Conservation (phyloP, 1,140 invertebrate genomes). For the Lerema accius region DNA sequence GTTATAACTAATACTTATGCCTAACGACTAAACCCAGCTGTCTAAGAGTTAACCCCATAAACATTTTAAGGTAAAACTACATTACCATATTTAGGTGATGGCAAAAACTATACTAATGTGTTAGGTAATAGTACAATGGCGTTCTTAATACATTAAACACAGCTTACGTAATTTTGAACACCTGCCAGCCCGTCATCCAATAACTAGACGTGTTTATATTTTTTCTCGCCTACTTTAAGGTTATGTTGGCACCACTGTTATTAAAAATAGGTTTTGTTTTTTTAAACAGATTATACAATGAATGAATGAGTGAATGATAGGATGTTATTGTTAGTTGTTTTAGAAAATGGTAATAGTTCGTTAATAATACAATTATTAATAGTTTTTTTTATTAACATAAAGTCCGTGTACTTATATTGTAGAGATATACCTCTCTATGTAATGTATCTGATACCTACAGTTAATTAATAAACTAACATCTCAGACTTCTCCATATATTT, state of each 20-base stretch:
- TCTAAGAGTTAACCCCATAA: too few relatives aligned
- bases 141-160: slow-evolving; percentile 27
- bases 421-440: too few relatives aligned
- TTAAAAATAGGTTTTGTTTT: slow-evolving; percentile 19
- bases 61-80: too few relatives aligned
- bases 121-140: slow-evolving; percentile 38
- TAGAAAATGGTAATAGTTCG: neutral
- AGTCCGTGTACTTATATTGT: too few relatives aligned
- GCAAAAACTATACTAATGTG: slow-evolving; percentile 4
- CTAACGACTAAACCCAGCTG: too few relatives aligned
- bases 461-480: too few relatives aligned
- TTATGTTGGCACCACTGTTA: slow-evolving; percentile 30
- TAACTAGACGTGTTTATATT: slow-evolving; percentile 42
- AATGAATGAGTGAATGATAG: neutral
- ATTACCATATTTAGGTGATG: neutral
- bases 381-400: too few relatives aligned
- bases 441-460: too few relatives aligned
- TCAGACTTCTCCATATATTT: too few relatives aligned
- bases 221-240: slow-evolving; percentile 29
- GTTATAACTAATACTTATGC: too few relatives aligned
- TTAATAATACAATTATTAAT: neutral
- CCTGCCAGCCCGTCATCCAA: slow-evolving; percentile 61
- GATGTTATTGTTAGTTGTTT: neutral
- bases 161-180: slow-evolving; percentile 46
- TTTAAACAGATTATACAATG: slow-evolving; percentile 24